phyloP scores from a whole-genome alignment of 2,888 invertebrate species.

The Caenorhabditis auriculariae region DNA sequence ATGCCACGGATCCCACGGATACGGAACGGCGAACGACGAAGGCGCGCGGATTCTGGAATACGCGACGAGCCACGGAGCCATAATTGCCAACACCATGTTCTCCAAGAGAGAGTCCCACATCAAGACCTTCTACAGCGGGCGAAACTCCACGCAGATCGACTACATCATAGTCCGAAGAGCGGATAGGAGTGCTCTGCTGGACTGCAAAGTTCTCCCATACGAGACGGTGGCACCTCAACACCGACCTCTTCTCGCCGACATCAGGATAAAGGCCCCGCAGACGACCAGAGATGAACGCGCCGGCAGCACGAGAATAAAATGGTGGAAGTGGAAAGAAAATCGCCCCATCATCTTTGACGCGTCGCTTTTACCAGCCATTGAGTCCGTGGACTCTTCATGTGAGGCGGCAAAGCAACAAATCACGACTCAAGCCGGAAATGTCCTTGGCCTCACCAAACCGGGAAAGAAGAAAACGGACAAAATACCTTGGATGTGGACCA shows the following conservation, averaged over 20 bases:
- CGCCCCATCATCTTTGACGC: neutral
- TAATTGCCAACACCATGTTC: slow-evolving; percentile 12
- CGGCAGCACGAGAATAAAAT: neutral
- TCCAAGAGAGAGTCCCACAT: slow-evolving; percentile 7
- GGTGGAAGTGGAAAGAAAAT: neutral
- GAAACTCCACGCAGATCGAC: neutral
- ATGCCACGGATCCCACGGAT: slow-evolving; percentile 7
- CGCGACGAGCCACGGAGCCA: slow-evolving; percentile 8
- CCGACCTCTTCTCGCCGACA: neutral
- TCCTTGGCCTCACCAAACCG: neutral
- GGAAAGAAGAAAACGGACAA: neutral
- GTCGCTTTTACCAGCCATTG: neutral
- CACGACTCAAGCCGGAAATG: neutral
- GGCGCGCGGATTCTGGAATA: slow-evolving; percentile 10
- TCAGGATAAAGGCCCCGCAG: neutral
- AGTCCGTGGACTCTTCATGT: neutral
- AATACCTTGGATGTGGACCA: neutral
- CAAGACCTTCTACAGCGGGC: slow-evolving; percentile 9
- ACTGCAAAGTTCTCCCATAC: neutral
- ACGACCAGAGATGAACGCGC: neutral
- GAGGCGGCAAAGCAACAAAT: neutral
- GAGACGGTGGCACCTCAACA: neutral
- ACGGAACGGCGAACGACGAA: slow-evolving; percentile 6
- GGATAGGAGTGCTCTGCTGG: neutral
- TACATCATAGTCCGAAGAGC: neutral